Percentiles rank a stretch among this genome's conserved stretches.
phyloP scores from a whole-genome alignment of 2,888 invertebrate genomes.

The Ecdyonurus torrentis region DNA sequence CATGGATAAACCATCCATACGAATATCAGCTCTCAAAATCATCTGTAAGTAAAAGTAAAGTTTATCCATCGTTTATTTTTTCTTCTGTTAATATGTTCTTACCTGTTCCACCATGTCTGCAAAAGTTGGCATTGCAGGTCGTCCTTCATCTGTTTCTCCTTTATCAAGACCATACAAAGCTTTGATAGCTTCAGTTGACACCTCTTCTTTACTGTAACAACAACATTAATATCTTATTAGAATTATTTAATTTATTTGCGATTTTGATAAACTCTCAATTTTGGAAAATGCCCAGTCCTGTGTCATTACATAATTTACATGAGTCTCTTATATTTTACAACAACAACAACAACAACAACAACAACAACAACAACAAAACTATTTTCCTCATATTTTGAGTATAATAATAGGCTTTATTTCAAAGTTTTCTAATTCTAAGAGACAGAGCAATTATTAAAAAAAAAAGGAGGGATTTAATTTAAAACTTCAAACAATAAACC shows the following conservation, averaged over 20 bases:
- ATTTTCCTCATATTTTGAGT: no score
- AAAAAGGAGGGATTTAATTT: no score
- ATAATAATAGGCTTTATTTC: no score
- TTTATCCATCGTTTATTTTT: background rate
- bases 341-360: no score
- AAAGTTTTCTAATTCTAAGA: no score
- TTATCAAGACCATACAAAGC: slow-evolving; percentile 42
- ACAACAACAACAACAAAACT: no score
- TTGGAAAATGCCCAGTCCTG: no score
- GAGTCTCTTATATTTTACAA: no score
- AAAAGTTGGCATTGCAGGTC: slow-evolving; percentile 10
- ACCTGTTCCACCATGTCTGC: slow-evolving; percentile 10
- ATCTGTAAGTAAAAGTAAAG: background rate
- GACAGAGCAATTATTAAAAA: no score
- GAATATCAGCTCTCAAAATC: background rate
- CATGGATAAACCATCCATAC: background rate
- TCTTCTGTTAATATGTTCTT: background rate
- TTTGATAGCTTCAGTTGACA: slow-evolving; percentile 53
- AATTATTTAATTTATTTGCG: background rate
- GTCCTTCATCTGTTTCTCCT: background rate
- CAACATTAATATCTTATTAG: slow-evolving; percentile 7
- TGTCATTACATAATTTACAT: no score
- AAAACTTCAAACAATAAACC: background rate
- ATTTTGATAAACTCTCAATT: background rate
- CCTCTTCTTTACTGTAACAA: slow-evolving; percentile 49